Base-by-base conservation (phyloP, 2,113 vertebrate genomes). In the Cisticola juncidis region DNA sequence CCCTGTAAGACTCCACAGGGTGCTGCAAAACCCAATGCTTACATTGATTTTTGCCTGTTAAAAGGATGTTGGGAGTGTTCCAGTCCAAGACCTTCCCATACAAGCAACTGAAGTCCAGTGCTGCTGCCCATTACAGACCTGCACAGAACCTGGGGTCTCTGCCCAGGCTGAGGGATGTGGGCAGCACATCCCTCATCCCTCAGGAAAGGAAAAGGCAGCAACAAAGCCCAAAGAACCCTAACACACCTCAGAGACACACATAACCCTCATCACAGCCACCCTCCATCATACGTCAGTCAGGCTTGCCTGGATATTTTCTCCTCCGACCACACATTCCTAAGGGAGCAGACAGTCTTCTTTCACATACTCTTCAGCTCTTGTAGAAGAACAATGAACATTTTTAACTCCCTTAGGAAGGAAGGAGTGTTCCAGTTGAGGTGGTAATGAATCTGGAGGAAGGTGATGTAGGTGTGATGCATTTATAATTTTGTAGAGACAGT, bases 251-350 rank as follows among this genome's bases (percentile, higher is more conserved):
- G 28, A 69, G 51, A n/a, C 36, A 70, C 5, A 33, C 22, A 72
- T 29, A 9, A 16, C 9, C 25, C 9, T 8, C 20, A 16, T 5
- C 54, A 50, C 36, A 69, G 9, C 42, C 21, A 47, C 31, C 18
- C 12, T 62, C 22, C 23, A 61, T 8, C 42, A 11, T 3, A 9
- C 4, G 5, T 12, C 1, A 4, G 20, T 5, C 42, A 51, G 42
- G 6, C 68, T 57, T 61, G 42, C 11, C 47, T 35, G 2, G 0
- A 0, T 26, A 24, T 64, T 83, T 66, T 54, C 51, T 40, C 23
- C 33, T 45, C 45, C 51, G 58, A 56, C 18, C 44, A 42, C n/a
- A n/a, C 4, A 31, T 11, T 19, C 44, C 47, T 14, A 64, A 17
- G n/a, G 33, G 3, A 79, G 23, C 38, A 50, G 10, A 31, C 7